Evolutionary conservation across 2,113 vertebrate genomes (phyloP), one percentile per base, ranked within the genome.

Genomic region (Artemisiospiza belli): DNA sequence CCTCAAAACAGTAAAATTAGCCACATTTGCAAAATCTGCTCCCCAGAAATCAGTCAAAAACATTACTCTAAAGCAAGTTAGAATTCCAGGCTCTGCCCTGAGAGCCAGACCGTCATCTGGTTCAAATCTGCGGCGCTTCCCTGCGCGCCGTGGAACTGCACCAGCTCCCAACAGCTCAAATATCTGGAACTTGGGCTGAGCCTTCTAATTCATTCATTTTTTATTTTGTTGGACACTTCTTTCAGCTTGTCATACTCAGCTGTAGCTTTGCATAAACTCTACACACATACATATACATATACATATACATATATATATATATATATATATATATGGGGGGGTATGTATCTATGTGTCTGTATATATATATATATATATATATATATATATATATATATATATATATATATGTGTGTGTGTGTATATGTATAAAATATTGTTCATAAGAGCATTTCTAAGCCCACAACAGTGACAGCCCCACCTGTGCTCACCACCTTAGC

Each of bases 101-200:
- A 49, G 92, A 78, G 83, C 88, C 96, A 96, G 94, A 64, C 33
- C 9, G 9, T 84, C 96, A 96, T 96, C 93, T 97, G 96, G 92
- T 96, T 96, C 93, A 64, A 94, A 96, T 95, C 92, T 94, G 86
- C 57, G 1, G 85, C 27, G 12, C 72, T 95, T 87, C 94, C 89
- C 90, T 44, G 51, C 4, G 27, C 11, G 31, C 85, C 7, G 2
- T 78, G 92, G 85, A 95, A 58, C 83, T 49, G 78, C 81, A 90
- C 63, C 94, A 94, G 89, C 77, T 95, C 57, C 15, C 79, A 78
- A 10, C 70, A 70, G 90, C 94, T 91, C 55, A 74, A 67, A 68
- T 80, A 72, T 46, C 91, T 93, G 94, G 12, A 87, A 22, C 86
- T 41, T 4, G 12, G 64, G 46, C 68, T 89, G 5, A 70, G 83